Percentiles rank a stretch among this genome's conserved stretches.
Evolutionary conservation across 2,888 invertebrate genomes (phyloP).

Genomic region (Pediacus dermestoides): DNA sequence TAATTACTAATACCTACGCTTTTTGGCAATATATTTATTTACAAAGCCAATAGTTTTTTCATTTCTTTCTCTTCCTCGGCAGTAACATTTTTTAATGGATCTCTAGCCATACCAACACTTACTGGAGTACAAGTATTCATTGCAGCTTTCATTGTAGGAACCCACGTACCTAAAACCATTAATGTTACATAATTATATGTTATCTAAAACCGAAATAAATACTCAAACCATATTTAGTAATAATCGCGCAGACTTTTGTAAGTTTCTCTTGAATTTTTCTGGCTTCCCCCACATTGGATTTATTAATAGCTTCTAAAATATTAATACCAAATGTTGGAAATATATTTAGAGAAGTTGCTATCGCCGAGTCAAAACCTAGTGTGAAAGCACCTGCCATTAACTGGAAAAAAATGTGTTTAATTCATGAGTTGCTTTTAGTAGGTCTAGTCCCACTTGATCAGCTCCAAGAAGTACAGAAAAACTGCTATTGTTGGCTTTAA

Average conservation of each 20-base stretch:
- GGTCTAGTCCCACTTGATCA: constrained; percentile 55
- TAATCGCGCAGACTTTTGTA: constrained; percentile 50
- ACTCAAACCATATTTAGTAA: constrained; percentile 52
- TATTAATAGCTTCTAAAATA: constrained; percentile 54
- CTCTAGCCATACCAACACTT: constrained; percentile 60
- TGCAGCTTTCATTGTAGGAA: constrained; percentile 66
- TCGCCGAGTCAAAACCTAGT: constrained; percentile 68
- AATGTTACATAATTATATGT: background rate
- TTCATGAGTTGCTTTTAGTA: too few species aligned
- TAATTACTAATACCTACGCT: background rate
- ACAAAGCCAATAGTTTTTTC: constrained; percentile 26
- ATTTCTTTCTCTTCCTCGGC: constrained; percentile 34
- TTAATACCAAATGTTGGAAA: constrained; percentile 58
- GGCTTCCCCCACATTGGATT: constrained; percentile 51
- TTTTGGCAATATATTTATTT: too few species aligned
- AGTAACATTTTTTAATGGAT: constrained; percentile 55
- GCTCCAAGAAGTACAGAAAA: constrained; percentile 53
- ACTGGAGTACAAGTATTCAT: constrained; percentile 61
- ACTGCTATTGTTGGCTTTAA: constrained; percentile 28
- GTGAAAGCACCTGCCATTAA: constrained; percentile 63
- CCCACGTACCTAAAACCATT: constrained; percentile 59
- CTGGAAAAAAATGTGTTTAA: constrained; percentile 51
- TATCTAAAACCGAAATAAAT: background rate
- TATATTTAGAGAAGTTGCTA: constrained; percentile 67
- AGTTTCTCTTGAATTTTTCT: constrained; percentile 53